phyloP scores from a whole-genome alignment of 1,140 invertebrate species.

The Papilio xuthus region DNA sequence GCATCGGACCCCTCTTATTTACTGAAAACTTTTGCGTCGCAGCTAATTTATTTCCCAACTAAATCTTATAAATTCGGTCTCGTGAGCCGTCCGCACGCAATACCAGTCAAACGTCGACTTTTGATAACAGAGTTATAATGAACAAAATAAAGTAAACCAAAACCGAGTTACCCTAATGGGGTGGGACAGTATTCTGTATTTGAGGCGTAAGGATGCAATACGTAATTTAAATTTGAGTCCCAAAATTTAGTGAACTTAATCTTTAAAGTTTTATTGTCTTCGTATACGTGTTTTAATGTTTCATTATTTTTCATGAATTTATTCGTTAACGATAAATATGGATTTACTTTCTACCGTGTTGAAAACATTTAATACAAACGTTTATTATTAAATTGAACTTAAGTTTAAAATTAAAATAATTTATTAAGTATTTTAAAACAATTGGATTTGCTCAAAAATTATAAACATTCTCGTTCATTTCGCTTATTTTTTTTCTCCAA shows the following conservation, averaged over 20 bases:
- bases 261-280: too few relatives aligned
- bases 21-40: slow-evolving; percentile 75
- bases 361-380: too few relatives aligned
- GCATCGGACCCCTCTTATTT: slow-evolving; percentile 65
- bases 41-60: slow-evolving; percentile 77
- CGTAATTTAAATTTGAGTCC: too few relatives aligned
- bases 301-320: too few relatives aligned
- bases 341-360: too few relatives aligned
- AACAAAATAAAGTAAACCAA: slow-evolving; percentile 59
- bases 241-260: too few relatives aligned
- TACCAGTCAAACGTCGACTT: slow-evolving; percentile 73
- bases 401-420: background rate
- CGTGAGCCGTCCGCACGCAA: slow-evolving; percentile 70
- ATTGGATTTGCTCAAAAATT: background rate
- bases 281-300: too few relatives aligned
- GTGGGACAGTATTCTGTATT: background rate
- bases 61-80: slow-evolving; percentile 75
- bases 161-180: slow-evolving; percentile 44
- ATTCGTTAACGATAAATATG: too few relatives aligned
- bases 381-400: background rate
- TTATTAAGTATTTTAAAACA: background rate
- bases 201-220: too few relatives aligned
- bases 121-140: slow-evolving; percentile 73
- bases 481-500: slow-evolving; percentile 48
- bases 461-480: slow-evolving; percentile 39